Base-by-base conservation (phyloP, 1,140 invertebrate genomes). In the Leptinotarsa defecta region DNA sequence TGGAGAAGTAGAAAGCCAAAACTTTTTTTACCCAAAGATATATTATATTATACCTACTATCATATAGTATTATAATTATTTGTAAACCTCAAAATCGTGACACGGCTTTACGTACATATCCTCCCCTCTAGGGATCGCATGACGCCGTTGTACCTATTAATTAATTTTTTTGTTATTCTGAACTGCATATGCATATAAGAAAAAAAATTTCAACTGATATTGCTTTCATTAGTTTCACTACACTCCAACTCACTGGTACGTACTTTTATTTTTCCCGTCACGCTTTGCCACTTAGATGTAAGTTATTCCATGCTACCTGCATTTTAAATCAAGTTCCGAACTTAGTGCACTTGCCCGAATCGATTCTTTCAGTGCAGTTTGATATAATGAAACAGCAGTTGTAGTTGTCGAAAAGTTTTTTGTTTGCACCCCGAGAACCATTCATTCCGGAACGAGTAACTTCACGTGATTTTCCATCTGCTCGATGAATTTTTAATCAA, bases 361-460 rank as follows among this genome's bases (percentile, higher is more conserved):
- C 24, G 67, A 70, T 70, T 34, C 15, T 19, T 3, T 70, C 8
- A 48, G 68, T 70, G 68, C 48, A 70, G 68, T 20, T 70, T 48
- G 48, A 70, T 70, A 70, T 43, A 70, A 70, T 70, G 43, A 70
- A 70, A 70, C n/a, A 48, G 64, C 22, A 65, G 20, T 65, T 65
- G 68, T 11, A 70, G 68, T 70, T 70, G 68, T 70, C 68, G 68
- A 70, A 70, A 11, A 70, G 68, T 70, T 70, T 49, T 19, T 70
- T 70, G 48, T 70, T 69, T 24, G 68, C n/a, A 70, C 48, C 24
- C 68, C 4, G 34, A 17, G 6, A 13, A 70, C 13, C 20, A 49
- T 49, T 15, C 68, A 49, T 17, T 49, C n/a, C n/a, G 20, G n/a
- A 70, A 15, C 68, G 48, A 70, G 22, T 6, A 68, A 68, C 13